Evolutionary conservation across 2,797 vertebrate genomes (phyloP).

Genomic region (Enteromius viviparus): DNA sequence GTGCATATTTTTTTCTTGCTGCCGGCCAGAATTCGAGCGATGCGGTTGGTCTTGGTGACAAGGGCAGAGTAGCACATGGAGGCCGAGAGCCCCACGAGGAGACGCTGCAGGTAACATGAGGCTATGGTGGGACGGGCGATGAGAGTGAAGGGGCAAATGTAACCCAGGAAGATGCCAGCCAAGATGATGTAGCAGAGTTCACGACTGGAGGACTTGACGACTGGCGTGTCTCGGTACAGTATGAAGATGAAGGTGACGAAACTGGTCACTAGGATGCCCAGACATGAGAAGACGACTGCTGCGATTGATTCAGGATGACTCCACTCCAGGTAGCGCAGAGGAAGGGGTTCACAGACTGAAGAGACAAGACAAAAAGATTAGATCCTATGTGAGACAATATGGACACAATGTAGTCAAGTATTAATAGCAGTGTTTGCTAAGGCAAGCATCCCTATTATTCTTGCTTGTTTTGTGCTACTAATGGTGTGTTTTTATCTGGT

Average conservation of each 20-base stretch:
- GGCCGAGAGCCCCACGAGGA: conserved; percentile 94
- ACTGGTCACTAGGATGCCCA: conserved; percentile 87
- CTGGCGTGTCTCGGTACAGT: conserved; percentile 95
- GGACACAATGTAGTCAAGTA: conserved; percentile 23
- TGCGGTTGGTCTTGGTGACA: conserved; percentile 96
- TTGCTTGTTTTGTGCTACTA: neutral
- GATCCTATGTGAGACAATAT: neutral
- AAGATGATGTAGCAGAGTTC: conserved; percentile 98
- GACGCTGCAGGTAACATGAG: conserved; percentile 95
- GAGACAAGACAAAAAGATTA: conserved; percentile 39
- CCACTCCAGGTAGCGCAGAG: conserved; percentile 92
- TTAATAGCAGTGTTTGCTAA: neutral
- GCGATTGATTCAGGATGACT: conserved; percentile 94
- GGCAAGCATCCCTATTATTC: neutral
- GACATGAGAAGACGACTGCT: conserved; percentile 91
- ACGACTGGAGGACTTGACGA: conserved; percentile 97
- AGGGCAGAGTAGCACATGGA: conserved; percentile 99
- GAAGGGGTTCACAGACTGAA: conserved; percentile 88
- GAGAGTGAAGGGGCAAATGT: conserved; percentile 95
- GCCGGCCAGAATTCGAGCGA: conserved; percentile 95
- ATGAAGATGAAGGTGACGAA: conserved; percentile 97
- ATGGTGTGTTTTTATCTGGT: neutral
- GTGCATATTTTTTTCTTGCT: conserved; percentile 99
- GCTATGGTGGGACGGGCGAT: conserved; percentile 90
- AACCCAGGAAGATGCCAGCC: conserved; percentile 95